These are phyloP conservation scores for Okamejei kenojei DNA, from an alignment of 2,797 vertebrate species.

Conservation along the genomic window DNA sequence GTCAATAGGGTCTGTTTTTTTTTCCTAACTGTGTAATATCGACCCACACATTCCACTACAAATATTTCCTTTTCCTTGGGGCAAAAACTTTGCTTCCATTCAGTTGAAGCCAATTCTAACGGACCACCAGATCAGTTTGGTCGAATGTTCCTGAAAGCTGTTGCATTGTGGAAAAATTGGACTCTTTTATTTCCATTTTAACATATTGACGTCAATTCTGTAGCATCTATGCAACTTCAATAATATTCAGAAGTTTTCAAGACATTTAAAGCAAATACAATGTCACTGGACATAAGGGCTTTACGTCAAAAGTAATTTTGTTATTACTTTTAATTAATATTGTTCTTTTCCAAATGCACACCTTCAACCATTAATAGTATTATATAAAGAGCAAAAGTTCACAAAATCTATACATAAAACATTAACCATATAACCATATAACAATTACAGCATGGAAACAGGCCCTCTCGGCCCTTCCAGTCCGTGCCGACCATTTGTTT, in stretches of 20 bases:
- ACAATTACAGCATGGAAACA: too few species aligned
- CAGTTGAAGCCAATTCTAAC: background rate
- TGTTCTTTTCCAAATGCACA: background rate
- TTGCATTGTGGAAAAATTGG: background rate
- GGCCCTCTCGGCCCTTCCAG: too few species aligned
- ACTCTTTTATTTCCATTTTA: background rate
- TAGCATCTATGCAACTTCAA: background rate
- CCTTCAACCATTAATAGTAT: background rate
- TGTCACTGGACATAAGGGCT: background rate
- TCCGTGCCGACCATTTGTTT: too few species aligned
- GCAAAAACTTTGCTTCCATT: background rate
- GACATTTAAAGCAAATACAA: conserved; percentile 7
- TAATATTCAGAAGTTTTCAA: background rate
- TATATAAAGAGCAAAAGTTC: background rate
- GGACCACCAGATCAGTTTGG: background rate
- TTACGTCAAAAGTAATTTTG: background rate
- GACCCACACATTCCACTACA: too few species aligned
- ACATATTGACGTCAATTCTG: background rate
- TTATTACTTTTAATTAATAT: background rate
- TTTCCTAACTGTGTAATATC: background rate
- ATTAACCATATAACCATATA: too few species aligned
- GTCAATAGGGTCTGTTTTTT: background rate
- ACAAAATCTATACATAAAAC: background rate
- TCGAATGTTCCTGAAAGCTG: background rate
- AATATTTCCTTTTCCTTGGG: conserved; percentile 3